These are phyloP conservation scores for Dermochelys coriacea DNA, from an alignment of 2,797 vertebrate genomes.

Conservation along the genomic window DNA sequence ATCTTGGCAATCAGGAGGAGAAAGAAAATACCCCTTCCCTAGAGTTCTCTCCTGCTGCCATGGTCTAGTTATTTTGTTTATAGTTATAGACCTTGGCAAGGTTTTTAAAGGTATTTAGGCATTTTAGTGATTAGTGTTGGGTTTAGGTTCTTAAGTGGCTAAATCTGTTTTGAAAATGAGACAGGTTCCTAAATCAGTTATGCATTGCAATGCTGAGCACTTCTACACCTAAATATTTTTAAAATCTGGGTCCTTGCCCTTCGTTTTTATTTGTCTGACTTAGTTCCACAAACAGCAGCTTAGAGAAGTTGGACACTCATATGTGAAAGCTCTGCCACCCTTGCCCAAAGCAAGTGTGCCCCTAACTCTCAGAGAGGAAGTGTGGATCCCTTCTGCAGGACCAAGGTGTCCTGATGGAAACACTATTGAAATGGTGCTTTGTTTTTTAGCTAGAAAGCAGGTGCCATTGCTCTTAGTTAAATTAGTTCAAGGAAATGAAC, in stretches of 20 bases:
- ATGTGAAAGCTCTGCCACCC: neutral
- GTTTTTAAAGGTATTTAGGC: neutral
- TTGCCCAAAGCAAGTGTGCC: neutral
- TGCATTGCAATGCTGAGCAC: neutral
- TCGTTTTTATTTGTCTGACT: neutral
- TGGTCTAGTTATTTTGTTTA: constrained; percentile 41
- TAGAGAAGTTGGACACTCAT: neutral
- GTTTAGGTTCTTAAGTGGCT: neutral
- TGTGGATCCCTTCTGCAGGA: neutral
- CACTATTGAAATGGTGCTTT: neutral
- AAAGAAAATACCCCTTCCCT: constrained; percentile 14
- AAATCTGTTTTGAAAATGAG: neutral
- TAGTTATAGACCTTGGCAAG: constrained; percentile 22
- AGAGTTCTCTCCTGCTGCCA: constrained; percentile 28
- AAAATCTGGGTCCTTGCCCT: neutral
- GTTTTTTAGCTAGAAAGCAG: neutral
- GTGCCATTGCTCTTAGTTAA: neutral
- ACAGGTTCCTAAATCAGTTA: neutral
- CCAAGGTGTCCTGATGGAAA: neutral
- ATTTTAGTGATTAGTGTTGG: neutral
- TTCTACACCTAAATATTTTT: neutral
- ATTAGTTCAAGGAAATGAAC: constrained; percentile 17
- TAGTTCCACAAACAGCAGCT: neutral
- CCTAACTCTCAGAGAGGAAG: neutral
- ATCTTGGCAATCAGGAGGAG: constrained; percentile 49